Base-by-base conservation (phyloP, 1,140 invertebrate genomes). In the Phthorimaea operculella region DNA sequence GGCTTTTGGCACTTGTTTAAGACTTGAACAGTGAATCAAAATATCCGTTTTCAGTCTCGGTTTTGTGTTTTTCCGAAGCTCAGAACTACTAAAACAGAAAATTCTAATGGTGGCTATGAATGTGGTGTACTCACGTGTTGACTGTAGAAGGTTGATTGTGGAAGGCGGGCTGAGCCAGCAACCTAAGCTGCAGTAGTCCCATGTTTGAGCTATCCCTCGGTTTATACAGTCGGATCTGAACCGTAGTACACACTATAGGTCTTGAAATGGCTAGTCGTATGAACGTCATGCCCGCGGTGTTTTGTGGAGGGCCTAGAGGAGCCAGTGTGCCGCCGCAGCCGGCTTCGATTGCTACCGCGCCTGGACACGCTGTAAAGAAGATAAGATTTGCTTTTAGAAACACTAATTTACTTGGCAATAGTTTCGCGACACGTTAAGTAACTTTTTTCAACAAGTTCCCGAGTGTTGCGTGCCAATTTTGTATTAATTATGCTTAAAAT, bases 171-270 rank as follows among this genome's bases (percentile, higher is more conserved):
- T 91, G 91, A 0, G 94, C 95, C 9, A 97, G 83, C 11, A 98
- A 80, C n/a, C 91, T 88, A 52, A 98, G 92, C 76, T 97, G 95
- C 62, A 95, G 92, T 6, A 97, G 83, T 14, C 95, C 95, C 69
- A 97, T 92, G 70, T 93, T 96, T 52, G 91, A 90, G 10, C 93
- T 94, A 68, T 97, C 95, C 21, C 93, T 88, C 1, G 96, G 95
- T 74, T 93, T 94, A 74, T 93, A 95, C 14, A 94, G 83, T 4
- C 90, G 85, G 7, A 94, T 81, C 52, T 83, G 76, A 64, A 89
- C 73, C 58, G 77, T 74, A 52, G 90, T 92, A 4, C 90, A 92
- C 5, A 98, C 92, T 80, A 96, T 90, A 0, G 95, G 93, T 53
- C 92, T 90, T 1, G 92, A 90, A 2, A 97, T 79, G 58, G 92